Conservation (phyloP, 92 coral and sea anemone genomes). For the Phymanthus crucifer region DNA sequence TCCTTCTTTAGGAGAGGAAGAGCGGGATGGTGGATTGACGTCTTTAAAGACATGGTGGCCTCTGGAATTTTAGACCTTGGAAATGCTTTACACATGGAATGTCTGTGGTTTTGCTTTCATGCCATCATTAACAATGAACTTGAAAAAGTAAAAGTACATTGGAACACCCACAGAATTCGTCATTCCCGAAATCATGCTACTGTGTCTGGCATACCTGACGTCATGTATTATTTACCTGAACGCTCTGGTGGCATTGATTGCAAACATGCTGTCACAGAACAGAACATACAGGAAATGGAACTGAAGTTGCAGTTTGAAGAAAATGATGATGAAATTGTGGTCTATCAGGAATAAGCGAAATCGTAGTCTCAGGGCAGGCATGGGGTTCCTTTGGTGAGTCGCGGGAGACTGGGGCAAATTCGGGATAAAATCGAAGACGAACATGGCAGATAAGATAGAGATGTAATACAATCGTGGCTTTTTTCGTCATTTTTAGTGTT, state of each 20-base stretch:
- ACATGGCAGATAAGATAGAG: slow-evolving; percentile 1
- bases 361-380: slow-evolving; percentile 23
- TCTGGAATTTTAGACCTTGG: slow-evolving; percentile 49
- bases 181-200: slow-evolving; percentile 49
- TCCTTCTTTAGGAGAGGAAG: slow-evolving; percentile 42
- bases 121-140: slow-evolving; percentile 38
- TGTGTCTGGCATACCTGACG: slow-evolving; percentile 64
- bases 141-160: slow-evolving; percentile 52
- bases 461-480: slow-evolving; percentile 5
- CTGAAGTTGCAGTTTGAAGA: slow-evolving; percentile 35
- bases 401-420: slow-evolving; percentile 34
- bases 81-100: slow-evolving; percentile 48
- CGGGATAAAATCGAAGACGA: slow-evolving; percentile 49
- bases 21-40: slow-evolving; percentile 52
- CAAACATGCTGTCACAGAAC: slow-evolving; percentile 15
- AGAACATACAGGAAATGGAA: slow-evolving; percentile 48
- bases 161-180: slow-evolving; percentile 57
- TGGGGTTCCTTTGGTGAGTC: slow-evolving; percentile 9
- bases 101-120: slow-evolving; percentile 59
- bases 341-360: slow-evolving; percentile 47
- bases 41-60: slow-evolving; percentile 50
- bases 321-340: slow-evolving; percentile 24
- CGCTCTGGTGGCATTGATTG: slow-evolving; percentile 52
- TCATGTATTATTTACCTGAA: slow-evolving; percentile 58
- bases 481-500: neutral